Base-by-base conservation (phyloP, 2,113 vertebrate genomes). In the Cyrtonyx montezumae region DNA sequence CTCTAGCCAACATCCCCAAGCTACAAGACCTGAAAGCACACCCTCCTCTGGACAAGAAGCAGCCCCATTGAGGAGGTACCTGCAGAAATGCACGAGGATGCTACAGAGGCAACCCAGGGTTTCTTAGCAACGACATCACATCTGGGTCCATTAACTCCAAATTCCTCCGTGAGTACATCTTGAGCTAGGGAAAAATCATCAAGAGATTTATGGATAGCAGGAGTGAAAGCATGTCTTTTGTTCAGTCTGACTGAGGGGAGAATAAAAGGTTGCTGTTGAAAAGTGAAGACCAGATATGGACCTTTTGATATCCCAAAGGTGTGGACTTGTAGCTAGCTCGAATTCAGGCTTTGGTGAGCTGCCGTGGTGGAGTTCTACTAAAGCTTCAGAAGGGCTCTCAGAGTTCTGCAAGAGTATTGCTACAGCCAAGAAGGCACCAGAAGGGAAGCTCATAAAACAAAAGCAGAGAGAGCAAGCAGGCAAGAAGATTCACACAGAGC, bases 71-170 rank as follows among this genome's bases (percentile, higher is more conserved):
- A 45, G 53, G 66, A 66, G 42, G 26, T 51, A 32, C 79, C 67
- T 2, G 2, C 85, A 45, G 36, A 81, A 70, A 40, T 71, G 85
- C 36, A 34, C 46, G 66, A 68, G 88, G 91, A 69, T 75, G 14
- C 13, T 8, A 2, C 8, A 3, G 61, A 85, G 70, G 40, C 77
- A 26, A 77, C 81, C 51, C 85, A 83, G 56, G 74, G 94, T 94
- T 92, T 87, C 93, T 77, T 94, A 95, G 94, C 95, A 96, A 94
- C 94, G 87, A 86, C 79, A 82, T 65, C 34, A 0, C 14, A 23
- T 3, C 0, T 11, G 5, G 78, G 74, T 58, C 89, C 87, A 63
- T 88, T 94, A 91, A 87, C 70, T 93, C 67, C 42, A 3, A 76
- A 91, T 62, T 92, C 84, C 78, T 77, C 42, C 1, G 2, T 2